Evolutionary conservation across 2,113 vertebrate genomes (phyloP), one percentile per base, ranked within the genome.

Genomic region (Danionella cerebrum): DNA sequence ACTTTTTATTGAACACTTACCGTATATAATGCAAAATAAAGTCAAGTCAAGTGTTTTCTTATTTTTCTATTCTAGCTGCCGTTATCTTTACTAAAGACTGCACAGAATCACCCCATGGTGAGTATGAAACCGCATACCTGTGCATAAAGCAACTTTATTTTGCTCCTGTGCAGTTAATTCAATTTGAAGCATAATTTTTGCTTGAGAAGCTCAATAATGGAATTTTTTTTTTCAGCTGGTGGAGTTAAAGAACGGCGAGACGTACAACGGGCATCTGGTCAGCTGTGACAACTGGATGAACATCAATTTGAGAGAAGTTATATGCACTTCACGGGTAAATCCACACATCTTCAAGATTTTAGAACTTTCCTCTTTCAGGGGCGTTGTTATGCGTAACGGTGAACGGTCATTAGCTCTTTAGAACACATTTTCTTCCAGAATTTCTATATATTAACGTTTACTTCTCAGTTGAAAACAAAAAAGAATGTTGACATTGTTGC

Each of bases 281-380:
- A 98, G 95, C 87, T 98, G 96, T 1, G 96, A 98, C 81, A 98
- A 98, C 87, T 98, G 96, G 95, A 98, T 98, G 95, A 98, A 98
- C 84, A 97, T 98, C 77, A 98, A 97, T 83, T 84, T 98, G 41
- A 86, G 96, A 6, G 96, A 98, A 84, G 96, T 98, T 41, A 98
- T 98, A 82, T 98, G 96, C 81, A 98, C 96, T 0, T 98, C 96
- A 0, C 84, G 96, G 91, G 94, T 96, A 87, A 67, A 39, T 55
- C n/a, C n/a, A n/a, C n/a, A 36, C 13, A 39, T 18, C n/a, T 1
- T 12, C 6, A n/a, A n/a, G n/a, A n/a, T n/a, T n/a, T n/a, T n/a
- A n/a, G n/a, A n/a, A n/a, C n/a, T n/a, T n/a, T n/a, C n/a, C n/a
- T n/a, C n/a, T n/a, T n/a, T n/a, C n/a, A n/a, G n/a, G n/a, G n/a